Evolutionary conservation across 2,113 vertebrate genomes (phyloP), one percentile per base, ranked within the genome.

Genomic region (Engraulis encrasicolus): DNA sequence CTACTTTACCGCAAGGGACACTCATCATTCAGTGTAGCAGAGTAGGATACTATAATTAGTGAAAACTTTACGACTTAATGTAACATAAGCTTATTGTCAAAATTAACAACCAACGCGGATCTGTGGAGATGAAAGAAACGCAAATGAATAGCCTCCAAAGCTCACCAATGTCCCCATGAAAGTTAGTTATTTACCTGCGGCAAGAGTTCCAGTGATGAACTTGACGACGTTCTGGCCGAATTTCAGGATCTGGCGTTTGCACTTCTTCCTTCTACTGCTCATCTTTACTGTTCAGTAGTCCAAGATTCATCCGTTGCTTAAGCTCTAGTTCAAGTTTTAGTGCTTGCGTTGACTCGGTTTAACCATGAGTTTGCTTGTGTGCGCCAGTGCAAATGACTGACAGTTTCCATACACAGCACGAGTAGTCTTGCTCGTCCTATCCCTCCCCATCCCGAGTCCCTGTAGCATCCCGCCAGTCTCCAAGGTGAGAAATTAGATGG

Each of bases 201-300:
- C 79, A 31, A 87, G 74, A 66, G 86, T 82, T 50, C 86, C 86
- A 20, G 86, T 82, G 2, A 87, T 78, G 6, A 84, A 78, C 50
- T 54, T 82, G 40, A 49, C 50, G 20, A 87, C 58, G 6, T 84
- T 74, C 74, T 84, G 80, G 27, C 79, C 49, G n/a, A 87, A 87
- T 20, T 87, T 87, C 31, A 87, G 80, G 71, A 87, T n/a, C 52
- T 84, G 82, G 23, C 50, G 82, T 34, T 84, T 87, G 82, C 86
- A 87, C 27, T 82, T 12, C 40, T 82, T 80, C 23, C 82, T 71
- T 37, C 80, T 48, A 45, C 84, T 87, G 83, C 86, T 87, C 86
- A 87, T 87, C 15, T 45, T 79, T 52, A 81, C 19, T 0, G 23
- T 71, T 27, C 6, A 66, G 58, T 66, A 14, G 23, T 66, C 58